These are phyloP conservation scores for Beaufortia kweichowensis DNA, from an alignment of 2,113 vertebrate species.

Conservation along the genomic window DNA sequence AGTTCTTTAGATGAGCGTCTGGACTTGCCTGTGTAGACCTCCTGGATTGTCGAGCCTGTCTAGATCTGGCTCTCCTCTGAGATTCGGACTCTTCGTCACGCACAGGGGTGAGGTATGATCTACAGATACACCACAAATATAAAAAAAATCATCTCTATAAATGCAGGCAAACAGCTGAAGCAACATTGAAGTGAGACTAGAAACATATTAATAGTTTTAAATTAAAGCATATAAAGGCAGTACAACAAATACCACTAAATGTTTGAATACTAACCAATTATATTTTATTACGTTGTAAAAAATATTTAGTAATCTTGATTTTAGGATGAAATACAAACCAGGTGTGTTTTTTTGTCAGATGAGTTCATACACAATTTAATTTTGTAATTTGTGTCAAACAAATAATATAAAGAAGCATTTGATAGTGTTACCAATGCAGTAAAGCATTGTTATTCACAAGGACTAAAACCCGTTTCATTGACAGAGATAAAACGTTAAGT, in stretches of 20 bases:
- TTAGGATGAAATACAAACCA: too few species aligned
- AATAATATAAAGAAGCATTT: too few species aligned
- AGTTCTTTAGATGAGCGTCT: not conserved
- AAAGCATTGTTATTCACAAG: not conserved
- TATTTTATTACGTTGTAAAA: too few species aligned
- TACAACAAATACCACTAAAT: too few species aligned
- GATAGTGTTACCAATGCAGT: not conserved
- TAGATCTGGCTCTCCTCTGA: slow-evolving; percentile 97
- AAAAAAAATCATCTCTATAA: not conserved
- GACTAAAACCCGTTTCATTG: not conserved
- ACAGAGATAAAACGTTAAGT: slow-evolving; percentile 37
- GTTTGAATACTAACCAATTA: too few species aligned
- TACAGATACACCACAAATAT: slow-evolving; percentile 53
- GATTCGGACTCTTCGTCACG: slow-evolving; percentile 98
- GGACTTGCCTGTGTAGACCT: slow-evolving; percentile 91
- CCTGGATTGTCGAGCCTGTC: slow-evolving; percentile 96
- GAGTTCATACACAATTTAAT: too few species aligned
- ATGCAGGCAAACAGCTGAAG: not conserved
- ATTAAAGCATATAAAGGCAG: too few species aligned
- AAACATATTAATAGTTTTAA: too few species aligned
- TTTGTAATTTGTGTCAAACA: too few species aligned
- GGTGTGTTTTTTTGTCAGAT: not conserved
- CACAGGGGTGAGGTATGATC: slow-evolving; percentile 98
- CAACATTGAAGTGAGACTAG: not conserved
- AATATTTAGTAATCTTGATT: too few species aligned